These are phyloP conservation scores for Aurelia aurita complex sp. Pacific DNA, from an alignment of 30 jellyfish, hydroid and myxozoan species.

Conservation along the genomic window DNA sequence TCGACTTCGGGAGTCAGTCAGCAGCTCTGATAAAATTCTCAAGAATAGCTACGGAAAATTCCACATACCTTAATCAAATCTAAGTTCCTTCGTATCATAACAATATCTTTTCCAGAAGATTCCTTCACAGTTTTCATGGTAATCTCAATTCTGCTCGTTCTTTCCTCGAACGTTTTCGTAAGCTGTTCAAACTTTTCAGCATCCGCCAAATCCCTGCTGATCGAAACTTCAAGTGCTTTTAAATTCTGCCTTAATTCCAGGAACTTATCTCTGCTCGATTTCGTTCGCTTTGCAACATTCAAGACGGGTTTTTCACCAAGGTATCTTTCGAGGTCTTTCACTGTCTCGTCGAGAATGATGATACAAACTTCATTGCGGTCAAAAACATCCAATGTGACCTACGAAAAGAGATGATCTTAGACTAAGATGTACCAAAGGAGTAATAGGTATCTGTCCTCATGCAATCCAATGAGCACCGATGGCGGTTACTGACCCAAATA, in stretches of 20 bases:
- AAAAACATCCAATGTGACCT: slow-evolving; percentile 55
- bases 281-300: slow-evolving; percentile 24
- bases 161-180: slow-evolving; percentile 16
- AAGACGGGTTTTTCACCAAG: slow-evolving; percentile 39
- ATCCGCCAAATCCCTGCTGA: slow-evolving; percentile 34
- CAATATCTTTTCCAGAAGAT: slow-evolving; percentile 6
- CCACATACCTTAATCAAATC: slow-evolving; percentile 33
- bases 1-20: too few relatives aligned
- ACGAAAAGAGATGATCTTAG: background rate
- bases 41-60: background rate
- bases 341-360: slow-evolving; percentile 36
- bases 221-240: slow-evolving; percentile 26
- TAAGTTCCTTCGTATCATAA: slow-evolving; percentile 27
- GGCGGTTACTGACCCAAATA: too few relatives aligned
- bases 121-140: slow-evolving; percentile 28
- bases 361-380: slow-evolving; percentile 60
- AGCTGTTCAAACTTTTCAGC: slow-evolving; percentile 46
- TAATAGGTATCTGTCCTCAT: too few relatives aligned
- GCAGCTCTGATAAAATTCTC: too few relatives aligned
- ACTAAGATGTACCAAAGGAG: too few relatives aligned
- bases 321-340: slow-evolving; percentile 35
- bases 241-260: slow-evolving; percentile 10
- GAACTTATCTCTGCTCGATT: slow-evolving; percentile 11
- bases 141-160: slow-evolving; percentile 12
- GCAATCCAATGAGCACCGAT: too few relatives aligned